Percentiles rank a stretch among this genome's conserved stretches.
Conservation (phyloP, 1,140 invertebrate species). For the Telenomus remus region DNA sequence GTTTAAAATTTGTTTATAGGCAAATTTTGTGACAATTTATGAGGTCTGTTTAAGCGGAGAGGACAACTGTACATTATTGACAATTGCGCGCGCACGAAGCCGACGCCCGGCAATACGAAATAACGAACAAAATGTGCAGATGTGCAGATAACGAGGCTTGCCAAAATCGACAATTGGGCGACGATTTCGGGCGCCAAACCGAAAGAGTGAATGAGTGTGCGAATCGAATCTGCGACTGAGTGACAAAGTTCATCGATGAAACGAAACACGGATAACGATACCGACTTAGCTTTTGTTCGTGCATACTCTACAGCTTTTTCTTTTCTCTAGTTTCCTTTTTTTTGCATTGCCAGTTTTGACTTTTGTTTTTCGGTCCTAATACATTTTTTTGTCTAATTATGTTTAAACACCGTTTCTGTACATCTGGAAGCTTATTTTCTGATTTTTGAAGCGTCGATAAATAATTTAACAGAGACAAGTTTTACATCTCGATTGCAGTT, state of each 20-base stretch:
- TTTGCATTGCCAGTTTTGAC: too few relatives aligned
- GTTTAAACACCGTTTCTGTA: too few relatives aligned
- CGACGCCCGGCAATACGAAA: conserved; percentile 9
- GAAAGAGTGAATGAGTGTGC: conserved; percentile 32
- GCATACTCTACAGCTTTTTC: too few relatives aligned
- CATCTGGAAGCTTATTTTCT: too few relatives aligned
- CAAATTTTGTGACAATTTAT: conserved; percentile 20
- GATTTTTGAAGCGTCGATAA: too few relatives aligned
- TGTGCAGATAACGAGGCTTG: conserved; percentile 13
- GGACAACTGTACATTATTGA: conserved; percentile 50
- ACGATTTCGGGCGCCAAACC: conserved; percentile 27
- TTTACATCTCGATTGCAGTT: too few relatives aligned
- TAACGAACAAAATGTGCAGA: conserved; percentile 17
- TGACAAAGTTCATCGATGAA: conserved; percentile 15
- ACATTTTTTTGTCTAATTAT: too few relatives aligned
- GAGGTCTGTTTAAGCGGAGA: conserved; percentile 49
- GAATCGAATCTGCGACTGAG: conserved; percentile 16
- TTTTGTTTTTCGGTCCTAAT: too few relatives aligned
- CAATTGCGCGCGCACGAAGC: conserved; percentile 15
- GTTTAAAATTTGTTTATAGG: too few relatives aligned
- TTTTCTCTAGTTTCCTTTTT: too few relatives aligned
- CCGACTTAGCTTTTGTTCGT: conserved; percentile 10
- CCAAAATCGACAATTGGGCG: conserved; percentile 30
- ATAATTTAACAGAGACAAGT: too few relatives aligned
- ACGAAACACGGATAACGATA: conserved; percentile 23